Conservation (phyloP, 2,888 invertebrate species). For the Ditylenchus weischeri region DNA sequence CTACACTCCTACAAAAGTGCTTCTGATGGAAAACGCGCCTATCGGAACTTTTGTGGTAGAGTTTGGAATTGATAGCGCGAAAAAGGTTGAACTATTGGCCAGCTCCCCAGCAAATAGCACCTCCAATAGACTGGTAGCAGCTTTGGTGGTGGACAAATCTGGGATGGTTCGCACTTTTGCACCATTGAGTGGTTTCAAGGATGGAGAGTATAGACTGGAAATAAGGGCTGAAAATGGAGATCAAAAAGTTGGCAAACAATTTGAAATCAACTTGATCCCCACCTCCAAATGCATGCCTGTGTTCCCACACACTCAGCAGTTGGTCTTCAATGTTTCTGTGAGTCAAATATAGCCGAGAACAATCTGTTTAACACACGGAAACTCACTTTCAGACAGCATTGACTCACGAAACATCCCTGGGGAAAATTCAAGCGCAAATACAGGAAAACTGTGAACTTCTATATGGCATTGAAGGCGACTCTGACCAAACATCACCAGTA, state of each 20-base stretch:
- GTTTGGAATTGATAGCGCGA: not conserved
- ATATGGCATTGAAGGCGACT: not conserved
- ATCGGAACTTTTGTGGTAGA: conserved; percentile 14
- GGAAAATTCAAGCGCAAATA: conserved; percentile 1
- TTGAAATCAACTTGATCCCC: conserved; percentile 2
- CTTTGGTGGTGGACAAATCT: conserved; percentile 1
- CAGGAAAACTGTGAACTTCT: not conserved
- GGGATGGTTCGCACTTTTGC: conserved; percentile 7
- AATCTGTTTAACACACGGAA: too few species aligned
- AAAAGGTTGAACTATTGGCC: conserved; percentile 1
- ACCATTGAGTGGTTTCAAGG: conserved; percentile 9
- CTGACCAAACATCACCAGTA: not conserved
- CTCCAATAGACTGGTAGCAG: not conserved
- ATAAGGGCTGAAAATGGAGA: not conserved
- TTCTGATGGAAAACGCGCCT: conserved; percentile 9
- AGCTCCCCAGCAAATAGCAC: not conserved
- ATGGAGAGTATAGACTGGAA: conserved; percentile 4
- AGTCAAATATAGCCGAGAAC: not conserved
- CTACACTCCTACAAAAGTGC: not conserved
- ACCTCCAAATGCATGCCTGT: conserved; percentile 12
- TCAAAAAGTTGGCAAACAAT: not conserved
- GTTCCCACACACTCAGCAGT: not conserved
- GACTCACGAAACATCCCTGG: too few species aligned
- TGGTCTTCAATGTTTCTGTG: conserved; percentile 12
- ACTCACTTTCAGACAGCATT: too few species aligned